Evolutionary conservation across 2,888 invertebrate species (phyloP), one percentile per base, ranked within the genome.

Genomic region (Diarsia dahlii): DNA sequence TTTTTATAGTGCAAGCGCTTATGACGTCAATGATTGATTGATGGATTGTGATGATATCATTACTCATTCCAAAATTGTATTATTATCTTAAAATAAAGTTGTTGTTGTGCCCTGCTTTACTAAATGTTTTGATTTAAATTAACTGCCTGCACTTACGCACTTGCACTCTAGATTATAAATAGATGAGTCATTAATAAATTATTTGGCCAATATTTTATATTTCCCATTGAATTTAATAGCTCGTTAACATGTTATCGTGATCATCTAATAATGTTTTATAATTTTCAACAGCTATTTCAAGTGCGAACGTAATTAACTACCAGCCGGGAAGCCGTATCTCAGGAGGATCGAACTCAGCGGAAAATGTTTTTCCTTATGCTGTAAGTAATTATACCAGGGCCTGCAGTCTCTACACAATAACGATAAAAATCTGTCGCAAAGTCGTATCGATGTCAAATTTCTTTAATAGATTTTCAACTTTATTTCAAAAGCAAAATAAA

Each of bases 331-430:
- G 13, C 50, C 74, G 85, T 45, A 78, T 84, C 10, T 45, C 70
- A 10, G 68, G 56, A 39, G 85, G 80, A 23, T n/a, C 2, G 15
- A 0, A 18, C 39, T 74, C 85, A n/a, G 5, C 12, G 0, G 69
- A 64, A 50, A 65, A 63, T n/a, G 62, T 76, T 12, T 84, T 85
- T 54, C 80, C 76, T 13, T 84, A 76, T 39, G 71, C 74, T 76
- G 84, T 84, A 78, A 76, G 79, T 82, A 48, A 28, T 54, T 50
- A 48, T 56, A 2, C 2, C 0, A 39, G 39, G 3, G 34, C n/a
- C n/a, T n/a, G n/a, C n/a, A n/a, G n/a, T n/a, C n/a, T n/a, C n/a
- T n/a, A n/a, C n/a, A n/a, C n/a, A n/a, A n/a, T n/a, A n/a, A n/a
- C n/a, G n/a, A n/a, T n/a, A n/a, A n/a, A n/a, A n/a, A n/a, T n/a